phyloP scores from a whole-genome alignment of 1,140 invertebrate genomes.

The Hermetia illucens region DNA sequence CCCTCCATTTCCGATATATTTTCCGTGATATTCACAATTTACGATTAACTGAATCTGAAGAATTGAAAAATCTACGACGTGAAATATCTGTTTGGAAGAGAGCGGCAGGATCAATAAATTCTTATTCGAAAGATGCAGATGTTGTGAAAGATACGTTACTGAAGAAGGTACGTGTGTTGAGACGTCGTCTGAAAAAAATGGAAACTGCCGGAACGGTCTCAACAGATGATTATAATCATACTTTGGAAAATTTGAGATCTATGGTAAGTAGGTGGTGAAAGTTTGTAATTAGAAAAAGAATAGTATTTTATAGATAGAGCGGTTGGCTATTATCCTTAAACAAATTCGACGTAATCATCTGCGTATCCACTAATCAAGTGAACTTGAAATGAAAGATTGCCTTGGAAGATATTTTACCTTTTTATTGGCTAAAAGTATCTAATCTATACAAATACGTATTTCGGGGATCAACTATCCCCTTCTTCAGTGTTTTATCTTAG shows the following conservation, averaged over 20 bases:
- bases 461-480: no score
- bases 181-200: constrained; percentile 41
- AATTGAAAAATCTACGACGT: constrained; percentile 51
- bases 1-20: constrained; percentile 43
- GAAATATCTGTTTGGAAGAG: constrained; percentile 64
- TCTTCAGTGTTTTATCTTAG: no score
- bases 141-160: constrained; percentile 48
- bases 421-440: no score
- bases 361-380: no score
- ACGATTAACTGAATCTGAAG: constrained; percentile 47
- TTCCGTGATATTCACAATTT: constrained; percentile 46
- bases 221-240: constrained; percentile 43
- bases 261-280: constrained; percentile 31
- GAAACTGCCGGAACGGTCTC: constrained; percentile 35
- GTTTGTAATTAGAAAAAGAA: no score
- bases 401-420: no score
- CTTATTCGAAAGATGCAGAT: constrained; percentile 60
- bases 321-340: no score
- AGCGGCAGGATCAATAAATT: constrained; percentile 50
- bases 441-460: no score
- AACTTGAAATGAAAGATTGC: no score
- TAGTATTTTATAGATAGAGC: no score
- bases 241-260: constrained; percentile 46
- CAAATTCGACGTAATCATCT: no score
- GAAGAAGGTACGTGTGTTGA: constrained; percentile 44